A percentile compares a stretch with the other conserved stretches of the same genome.
Evolutionary conservation across 1,140 invertebrate species (phyloP).

Genomic region (Eumeta japonica): DNA sequence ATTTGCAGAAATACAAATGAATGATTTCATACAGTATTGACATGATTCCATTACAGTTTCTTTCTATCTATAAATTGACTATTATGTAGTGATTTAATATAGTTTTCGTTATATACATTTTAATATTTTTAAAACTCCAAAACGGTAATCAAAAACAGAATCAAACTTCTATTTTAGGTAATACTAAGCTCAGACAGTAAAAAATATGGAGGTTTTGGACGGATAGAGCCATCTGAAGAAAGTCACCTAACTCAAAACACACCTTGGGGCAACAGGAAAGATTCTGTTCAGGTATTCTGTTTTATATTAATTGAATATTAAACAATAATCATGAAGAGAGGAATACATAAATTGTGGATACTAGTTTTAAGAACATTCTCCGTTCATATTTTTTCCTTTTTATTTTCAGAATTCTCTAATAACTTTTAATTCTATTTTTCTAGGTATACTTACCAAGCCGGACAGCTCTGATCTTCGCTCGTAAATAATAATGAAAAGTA

Average conservation of each 20-base stretch:
- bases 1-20: too few species aligned
- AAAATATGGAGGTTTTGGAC: slow-evolving; percentile 77
- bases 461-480: slow-evolving; percentile 48
- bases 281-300: slow-evolving; percentile 53
- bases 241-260: slow-evolving; percentile 36
- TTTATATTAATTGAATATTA: slow-evolving; percentile 2
- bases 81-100: too few species aligned
- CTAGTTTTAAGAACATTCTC: not conserved
- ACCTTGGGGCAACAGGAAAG: slow-evolving; percentile 45
- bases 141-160: too few species aligned
- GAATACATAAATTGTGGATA: not conserved
- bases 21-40: too few species aligned
- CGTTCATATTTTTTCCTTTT: not conserved
- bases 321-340: not conserved
- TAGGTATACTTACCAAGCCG: slow-evolving; percentile 49
- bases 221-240: slow-evolving; percentile 62
- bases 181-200: slow-evolving; percentile 78
- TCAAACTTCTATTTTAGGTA: slow-evolving; percentile 59
- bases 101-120: too few species aligned
- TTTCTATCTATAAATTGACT: too few species aligned
- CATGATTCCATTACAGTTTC: too few species aligned
- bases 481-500: not conserved
- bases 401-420: not conserved
- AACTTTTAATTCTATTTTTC: slow-evolving; percentile 9
- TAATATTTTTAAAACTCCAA: too few species aligned